Base-by-base conservation (phyloP, 53 echinoderm and acorn worm species). In the Echinarachnius parma region DNA sequence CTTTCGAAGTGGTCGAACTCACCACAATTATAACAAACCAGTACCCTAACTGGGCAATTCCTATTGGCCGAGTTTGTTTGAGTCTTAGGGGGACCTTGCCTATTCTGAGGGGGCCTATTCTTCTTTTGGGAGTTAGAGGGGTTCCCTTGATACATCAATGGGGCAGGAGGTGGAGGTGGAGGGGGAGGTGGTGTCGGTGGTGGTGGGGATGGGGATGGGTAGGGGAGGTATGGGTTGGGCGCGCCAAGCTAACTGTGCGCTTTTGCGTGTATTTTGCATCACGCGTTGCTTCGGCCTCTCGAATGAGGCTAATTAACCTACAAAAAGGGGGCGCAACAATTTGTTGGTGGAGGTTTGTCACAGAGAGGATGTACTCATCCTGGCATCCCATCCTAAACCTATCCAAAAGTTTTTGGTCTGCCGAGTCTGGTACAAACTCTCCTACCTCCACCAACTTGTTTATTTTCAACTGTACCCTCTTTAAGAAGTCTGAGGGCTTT, bases 401-500 rank as follows among this genome's bases (percentile, higher is more conserved):
- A 2, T 53, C 70, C 1, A 70, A 32, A 21, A 70, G 26, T 52
- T 70, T 70, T 2, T 53, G 21, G 16, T 31, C 0, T 19, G 37
- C 70, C 0, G 35, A 1, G 0, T 33, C 35, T 11, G 21, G 23
- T 0, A 54, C 4, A 9, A 70, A 53, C 39, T 70, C 70, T 16
- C 54, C 53, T 5, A 34, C 53, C 22, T 70, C 39, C 0, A 70
- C 36, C 11, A 70, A 13, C 14, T 49, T 53, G 4, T 9, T 53
- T 1, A 34, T 20, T n/a, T 53, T 29, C 0, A 70, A 0, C n/a
- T 70, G 54, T 0, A 70, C 15, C 1, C 54, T 21, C 28, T 70
- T 70, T 0, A 70, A 21, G 39, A 70, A 70, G 25, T 70, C 70
- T 1, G 70, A 70, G 1, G 68, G 52, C 36, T 70, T 70, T 25